phyloP scores from a whole-genome alignment of 2,888 invertebrate species.

The Melanostoma mellinum region DNA sequence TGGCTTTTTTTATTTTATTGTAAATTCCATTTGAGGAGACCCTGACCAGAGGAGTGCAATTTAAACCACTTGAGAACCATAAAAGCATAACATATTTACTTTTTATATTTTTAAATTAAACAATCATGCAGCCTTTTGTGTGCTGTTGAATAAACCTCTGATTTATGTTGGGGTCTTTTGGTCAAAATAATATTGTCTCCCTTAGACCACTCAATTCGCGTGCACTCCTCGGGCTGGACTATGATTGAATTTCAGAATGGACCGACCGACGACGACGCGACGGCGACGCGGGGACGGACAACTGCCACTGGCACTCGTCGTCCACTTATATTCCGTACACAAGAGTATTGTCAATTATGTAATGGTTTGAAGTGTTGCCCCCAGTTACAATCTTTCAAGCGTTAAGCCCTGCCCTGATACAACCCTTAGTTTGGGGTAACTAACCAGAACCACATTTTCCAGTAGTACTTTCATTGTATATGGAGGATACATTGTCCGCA shows the following conservation, averaged over 20 bases:
- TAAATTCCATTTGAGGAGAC: conserved; percentile 1
- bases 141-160: neutral
- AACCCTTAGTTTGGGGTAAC: conserved; percentile 28
- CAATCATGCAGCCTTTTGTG: conserved; percentile 56
- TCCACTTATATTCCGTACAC: conserved; percentile 22
- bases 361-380: conserved; percentile 17
- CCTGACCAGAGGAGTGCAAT: conserved; percentile 9
- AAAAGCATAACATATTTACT: neutral
- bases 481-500: conserved; percentile 37
- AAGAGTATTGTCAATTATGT: conserved; percentile 60
- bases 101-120: conserved; percentile 33
- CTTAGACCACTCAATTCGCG: conserved; percentile 4
- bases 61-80: conserved; percentile 37
- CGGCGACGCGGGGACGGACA: no score
- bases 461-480: conserved; percentile 46
- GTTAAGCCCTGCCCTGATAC: conserved; percentile 5
- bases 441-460: conserved; percentile 32
- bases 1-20: conserved; percentile 35
- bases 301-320: conserved; percentile 13
- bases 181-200: conserved; percentile 14
- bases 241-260: conserved; percentile 51
- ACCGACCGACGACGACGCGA: neutral
- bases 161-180: conserved; percentile 10
- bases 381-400: neutral
- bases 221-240: conserved; percentile 11